These are phyloP conservation scores for Thumatha senex DNA, from an alignment of 2,888 invertebrate species.

Conservation along the genomic window DNA sequence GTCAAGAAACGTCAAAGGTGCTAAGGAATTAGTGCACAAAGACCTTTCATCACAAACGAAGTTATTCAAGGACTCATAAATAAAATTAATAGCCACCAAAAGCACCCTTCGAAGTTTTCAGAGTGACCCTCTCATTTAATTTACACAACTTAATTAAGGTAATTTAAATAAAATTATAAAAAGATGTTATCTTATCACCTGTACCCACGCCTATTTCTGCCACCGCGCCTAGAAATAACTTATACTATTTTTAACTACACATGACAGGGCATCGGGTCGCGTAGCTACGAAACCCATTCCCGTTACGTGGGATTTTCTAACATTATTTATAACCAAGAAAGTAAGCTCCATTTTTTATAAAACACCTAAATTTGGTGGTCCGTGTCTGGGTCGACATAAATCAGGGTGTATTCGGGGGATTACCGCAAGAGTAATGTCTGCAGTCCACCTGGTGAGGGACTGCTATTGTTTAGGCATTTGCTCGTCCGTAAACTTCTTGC, in stretches of 20 bases:
- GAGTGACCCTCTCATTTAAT: neutral
- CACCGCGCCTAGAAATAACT: slow-evolving; percentile 21
- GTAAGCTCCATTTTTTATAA: slow-evolving; percentile 80
- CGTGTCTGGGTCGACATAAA: slow-evolving; percentile 73
- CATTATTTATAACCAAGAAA: slow-evolving; percentile 75
- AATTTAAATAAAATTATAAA: neutral
- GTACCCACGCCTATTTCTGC: slow-evolving; percentile 1
- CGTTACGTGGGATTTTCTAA: slow-evolving; percentile 60
- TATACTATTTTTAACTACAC: slow-evolving; percentile 26
- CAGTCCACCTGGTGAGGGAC: slow-evolving; percentile 79
- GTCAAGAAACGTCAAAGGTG: too few relatives aligned
- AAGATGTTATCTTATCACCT: slow-evolving; percentile 9
- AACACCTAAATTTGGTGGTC: slow-evolving; percentile 79
- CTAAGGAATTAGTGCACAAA: neutral
- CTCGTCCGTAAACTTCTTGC: slow-evolving; percentile 56
- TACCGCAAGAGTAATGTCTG: slow-evolving; percentile 81
- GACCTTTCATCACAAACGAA: neutral
- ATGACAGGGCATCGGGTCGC: slow-evolving; percentile 27
- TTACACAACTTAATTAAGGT: slow-evolving; percentile 1
- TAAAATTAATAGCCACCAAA: slow-evolving; percentile 1
- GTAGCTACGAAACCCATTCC: slow-evolving; percentile 49
- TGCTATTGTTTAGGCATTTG: slow-evolving; percentile 74
- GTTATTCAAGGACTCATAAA: neutral
- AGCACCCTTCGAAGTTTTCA: neutral
- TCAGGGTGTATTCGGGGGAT: slow-evolving; percentile 79